Percentiles rank a stretch among this genome's conserved stretches.
Evolutionary conservation across 2,797 vertebrate genomes (phyloP).

Genomic region (Danio albolineatus): DNA sequence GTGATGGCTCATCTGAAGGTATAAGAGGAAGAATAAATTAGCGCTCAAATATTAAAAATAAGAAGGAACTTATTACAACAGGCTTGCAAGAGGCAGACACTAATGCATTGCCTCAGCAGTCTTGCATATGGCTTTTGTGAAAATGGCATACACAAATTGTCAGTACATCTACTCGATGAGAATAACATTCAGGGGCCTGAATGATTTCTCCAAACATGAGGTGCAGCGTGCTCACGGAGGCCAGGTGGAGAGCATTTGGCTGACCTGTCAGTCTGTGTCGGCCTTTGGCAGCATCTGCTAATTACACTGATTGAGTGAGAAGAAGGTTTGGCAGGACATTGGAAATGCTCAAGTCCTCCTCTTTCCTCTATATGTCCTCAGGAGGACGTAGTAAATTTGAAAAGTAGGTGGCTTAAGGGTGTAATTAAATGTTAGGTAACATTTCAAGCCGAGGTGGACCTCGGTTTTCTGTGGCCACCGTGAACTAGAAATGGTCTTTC

Average conservation of each 20-base stretch:
- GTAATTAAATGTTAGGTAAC: slow-evolving; percentile 47
- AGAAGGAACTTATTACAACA: slow-evolving; percentile 13
- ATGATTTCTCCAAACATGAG: slow-evolving; percentile 62
- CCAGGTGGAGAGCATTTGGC: slow-evolving; percentile 59
- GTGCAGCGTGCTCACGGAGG: slow-evolving; percentile 39
- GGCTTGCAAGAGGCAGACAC: not conserved
- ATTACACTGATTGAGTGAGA: slow-evolving; percentile 63
- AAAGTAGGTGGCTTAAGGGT: slow-evolving; percentile 52
- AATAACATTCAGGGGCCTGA: slow-evolving; percentile 56
- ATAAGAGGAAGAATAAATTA: slow-evolving; percentile 41
- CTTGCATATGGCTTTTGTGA: slow-evolving; percentile 53
- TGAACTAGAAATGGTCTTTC: slow-evolving; percentile 22
- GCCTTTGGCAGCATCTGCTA: slow-evolving; percentile 61
- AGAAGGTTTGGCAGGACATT: slow-evolving; percentile 58
- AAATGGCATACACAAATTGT: slow-evolving; percentile 62
- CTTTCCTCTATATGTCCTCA: slow-evolving; percentile 51
- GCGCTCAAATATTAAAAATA: slow-evolving; percentile 28
- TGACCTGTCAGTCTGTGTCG: slow-evolving; percentile 55
- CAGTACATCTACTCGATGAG: slow-evolving; percentile 56
- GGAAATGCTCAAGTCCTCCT: slow-evolving; percentile 51
- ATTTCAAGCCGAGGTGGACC: slow-evolving; percentile 43
- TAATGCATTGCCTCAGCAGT: slow-evolving; percentile 31
- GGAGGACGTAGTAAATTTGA: slow-evolving; percentile 57
- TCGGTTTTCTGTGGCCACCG: slow-evolving; percentile 35
- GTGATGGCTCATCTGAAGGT: slow-evolving; percentile 65